A percentile compares a stretch with the other conserved stretches of the same genome.
Evolutionary conservation across 1,140 invertebrate species (phyloP).

Genomic region (Dinothrombium tinctorium): DNA sequence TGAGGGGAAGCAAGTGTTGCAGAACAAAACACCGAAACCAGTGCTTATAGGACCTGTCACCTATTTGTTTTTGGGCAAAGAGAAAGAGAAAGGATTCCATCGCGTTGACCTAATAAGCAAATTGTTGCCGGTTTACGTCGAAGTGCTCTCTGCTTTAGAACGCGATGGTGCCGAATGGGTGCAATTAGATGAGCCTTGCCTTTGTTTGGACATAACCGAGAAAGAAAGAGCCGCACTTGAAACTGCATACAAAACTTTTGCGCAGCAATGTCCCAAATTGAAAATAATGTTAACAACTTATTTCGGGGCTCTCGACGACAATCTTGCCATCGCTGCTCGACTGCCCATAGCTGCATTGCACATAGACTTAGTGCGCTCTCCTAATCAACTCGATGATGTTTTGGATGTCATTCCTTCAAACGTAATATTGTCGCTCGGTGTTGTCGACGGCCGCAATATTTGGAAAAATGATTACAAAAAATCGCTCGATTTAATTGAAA

Average conservation of each 20-base stretch:
- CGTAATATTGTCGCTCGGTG: too few relatives aligned
- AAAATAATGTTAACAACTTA: slow-evolving; percentile 1
- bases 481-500: not conserved
- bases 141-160: not conserved
- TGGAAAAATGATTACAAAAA: not conserved
- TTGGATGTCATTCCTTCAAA: too few relatives aligned
- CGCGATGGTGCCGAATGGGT: not conserved
- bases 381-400: too few relatives aligned
- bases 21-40: not conserved
- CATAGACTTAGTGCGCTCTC: not conserved
- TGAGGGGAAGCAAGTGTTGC: not conserved
- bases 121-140: not conserved
- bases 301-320: not conserved
- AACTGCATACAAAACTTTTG: not conserved
- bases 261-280: not conserved
- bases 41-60: not conserved
- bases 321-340: not conserved
- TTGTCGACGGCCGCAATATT: slow-evolving; percentile 3
- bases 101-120: not conserved
- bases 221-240: not conserved
- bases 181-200: not conserved
- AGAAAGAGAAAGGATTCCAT: too few relatives aligned
- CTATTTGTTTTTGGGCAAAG: too few relatives aligned
- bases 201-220: not conserved
- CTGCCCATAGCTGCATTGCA: not conserved